Conservation (phyloP, 2,888 invertebrate species). For the Hesperia comma region DNA sequence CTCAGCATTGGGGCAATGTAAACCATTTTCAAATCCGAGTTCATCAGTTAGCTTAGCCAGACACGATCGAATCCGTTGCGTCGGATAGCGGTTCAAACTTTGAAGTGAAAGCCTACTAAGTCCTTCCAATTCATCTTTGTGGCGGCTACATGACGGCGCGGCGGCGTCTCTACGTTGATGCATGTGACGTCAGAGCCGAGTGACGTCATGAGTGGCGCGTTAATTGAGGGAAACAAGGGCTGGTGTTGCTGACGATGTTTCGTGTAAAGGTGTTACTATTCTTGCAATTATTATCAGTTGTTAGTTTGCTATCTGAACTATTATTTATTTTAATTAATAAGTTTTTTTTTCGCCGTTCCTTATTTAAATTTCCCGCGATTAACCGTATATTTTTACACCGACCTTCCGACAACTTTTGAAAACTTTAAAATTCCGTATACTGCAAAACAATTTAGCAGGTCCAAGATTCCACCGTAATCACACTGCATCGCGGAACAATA, state of each 20-base stretch:
- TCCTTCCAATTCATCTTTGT: conserved; percentile 11
- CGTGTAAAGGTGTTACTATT: not conserved
- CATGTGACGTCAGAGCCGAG: conserved; percentile 4
- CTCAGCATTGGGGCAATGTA: no score
- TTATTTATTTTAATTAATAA: no score
- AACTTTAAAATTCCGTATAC: no score
- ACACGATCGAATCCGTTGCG: not conserved
- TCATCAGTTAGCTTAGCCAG: not conserved
- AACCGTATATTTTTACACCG: no score
- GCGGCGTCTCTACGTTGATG: not conserved
- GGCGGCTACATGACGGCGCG: not conserved
- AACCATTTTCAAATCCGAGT: no score
- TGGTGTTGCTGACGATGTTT: not conserved
- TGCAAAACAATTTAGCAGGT: no score
- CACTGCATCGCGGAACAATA: conserved; percentile 36
- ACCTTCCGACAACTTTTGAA: no score
- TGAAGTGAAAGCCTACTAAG: not conserved
- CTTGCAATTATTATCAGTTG: no score
- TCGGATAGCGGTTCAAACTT: not conserved
- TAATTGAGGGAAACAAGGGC: not conserved
- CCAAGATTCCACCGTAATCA: not conserved
- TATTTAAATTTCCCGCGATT: no score
- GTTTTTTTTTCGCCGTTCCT: no score
- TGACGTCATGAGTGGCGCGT: conserved; percentile 7
- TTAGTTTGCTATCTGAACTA: no score